phyloP scores from a whole-genome alignment of 2,113 vertebrate species.

The Hipposideros armiger region DNA sequence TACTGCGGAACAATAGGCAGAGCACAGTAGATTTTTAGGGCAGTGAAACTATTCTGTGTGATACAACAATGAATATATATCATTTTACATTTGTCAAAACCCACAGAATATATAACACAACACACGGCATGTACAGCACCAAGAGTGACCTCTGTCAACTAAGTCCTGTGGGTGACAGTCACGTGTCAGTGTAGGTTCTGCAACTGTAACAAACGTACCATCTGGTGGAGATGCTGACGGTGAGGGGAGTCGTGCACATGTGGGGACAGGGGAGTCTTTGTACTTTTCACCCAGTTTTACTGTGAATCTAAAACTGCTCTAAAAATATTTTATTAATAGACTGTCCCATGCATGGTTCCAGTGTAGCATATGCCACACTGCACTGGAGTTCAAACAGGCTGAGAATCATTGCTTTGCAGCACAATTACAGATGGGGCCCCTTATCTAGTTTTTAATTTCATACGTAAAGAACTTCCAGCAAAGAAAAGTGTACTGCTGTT shows the following conservation, averaged over 20 bases:
- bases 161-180: not conserved
- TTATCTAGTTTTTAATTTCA: not conserved
- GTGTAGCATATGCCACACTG: accelerated
- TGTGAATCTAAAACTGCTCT: not conserved
- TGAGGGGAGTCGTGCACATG: not conserved
- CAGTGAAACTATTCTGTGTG: not conserved
- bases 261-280: too few relatives aligned
- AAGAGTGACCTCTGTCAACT: not conserved
- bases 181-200: not conserved
- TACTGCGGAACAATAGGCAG: not conserved
- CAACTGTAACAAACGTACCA: not conserved
- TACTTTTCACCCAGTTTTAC: not conserved
- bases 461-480: not conserved
- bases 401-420: not conserved
- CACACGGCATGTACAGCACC: too few relatives aligned
- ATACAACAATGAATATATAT: not conserved
- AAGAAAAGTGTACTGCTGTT: not conserved
- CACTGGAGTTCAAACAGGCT: accelerated
- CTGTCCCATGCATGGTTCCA: accelerated
- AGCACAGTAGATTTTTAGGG: not conserved
- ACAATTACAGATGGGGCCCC: too few relatives aligned
- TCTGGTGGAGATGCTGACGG: not conserved
- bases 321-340: not conserved
- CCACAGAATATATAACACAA: not conserved
- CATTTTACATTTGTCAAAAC: not conserved